Percentiles rank a stretch among this genome's conserved stretches.
phyloP scores from a whole-genome alignment of 2,888 invertebrate species.

The Drosophila merina region DNA sequence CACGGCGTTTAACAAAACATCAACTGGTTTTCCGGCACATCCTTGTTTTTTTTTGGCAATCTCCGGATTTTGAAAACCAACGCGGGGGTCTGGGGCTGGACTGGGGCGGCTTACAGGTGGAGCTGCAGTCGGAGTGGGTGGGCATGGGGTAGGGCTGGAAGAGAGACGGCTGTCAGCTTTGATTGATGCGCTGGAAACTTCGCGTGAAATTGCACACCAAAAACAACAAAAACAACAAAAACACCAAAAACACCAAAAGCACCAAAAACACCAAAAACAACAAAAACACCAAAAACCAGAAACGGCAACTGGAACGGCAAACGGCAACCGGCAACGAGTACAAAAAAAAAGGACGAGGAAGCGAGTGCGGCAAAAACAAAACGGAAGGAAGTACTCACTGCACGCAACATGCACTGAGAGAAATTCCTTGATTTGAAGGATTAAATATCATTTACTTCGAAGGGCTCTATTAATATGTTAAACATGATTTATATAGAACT shows the following conservation, averaged over 20 bases:
- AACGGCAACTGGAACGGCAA: constrained; percentile 10
- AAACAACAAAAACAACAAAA: constrained; percentile 56
- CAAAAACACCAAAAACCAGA: constrained; percentile 44
- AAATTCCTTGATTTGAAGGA: background rate
- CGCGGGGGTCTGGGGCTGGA: background rate
- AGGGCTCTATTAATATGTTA: too few species aligned
- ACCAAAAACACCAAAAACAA: constrained; percentile 66
- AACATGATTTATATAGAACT: too few species aligned
- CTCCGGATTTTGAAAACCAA: constrained; percentile 15
- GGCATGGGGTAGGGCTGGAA: constrained; percentile 17
- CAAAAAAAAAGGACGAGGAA: constrained; percentile 6
- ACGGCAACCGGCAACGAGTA: background rate
- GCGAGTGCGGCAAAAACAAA: constrained; percentile 47
- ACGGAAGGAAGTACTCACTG: constrained; percentile 62
- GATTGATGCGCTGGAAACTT: constrained; percentile 73
- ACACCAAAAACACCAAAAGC: constrained; percentile 51
- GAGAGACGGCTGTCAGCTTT: constrained; percentile 53
- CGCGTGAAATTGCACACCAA: constrained; percentile 75
- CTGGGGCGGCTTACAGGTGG: background rate
- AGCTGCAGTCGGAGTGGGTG: background rate
- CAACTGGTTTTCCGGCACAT: constrained; percentile 21
- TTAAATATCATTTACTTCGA: too few species aligned
- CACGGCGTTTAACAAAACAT: constrained; percentile 30
- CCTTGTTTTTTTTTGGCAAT: constrained; percentile 1
- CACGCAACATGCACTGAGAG: constrained; percentile 31